Evolutionary conservation across 2,888 invertebrate species (phyloP), one percentile per base, ranked within the genome.

Genomic region (Leptopilina syphax): DNA sequence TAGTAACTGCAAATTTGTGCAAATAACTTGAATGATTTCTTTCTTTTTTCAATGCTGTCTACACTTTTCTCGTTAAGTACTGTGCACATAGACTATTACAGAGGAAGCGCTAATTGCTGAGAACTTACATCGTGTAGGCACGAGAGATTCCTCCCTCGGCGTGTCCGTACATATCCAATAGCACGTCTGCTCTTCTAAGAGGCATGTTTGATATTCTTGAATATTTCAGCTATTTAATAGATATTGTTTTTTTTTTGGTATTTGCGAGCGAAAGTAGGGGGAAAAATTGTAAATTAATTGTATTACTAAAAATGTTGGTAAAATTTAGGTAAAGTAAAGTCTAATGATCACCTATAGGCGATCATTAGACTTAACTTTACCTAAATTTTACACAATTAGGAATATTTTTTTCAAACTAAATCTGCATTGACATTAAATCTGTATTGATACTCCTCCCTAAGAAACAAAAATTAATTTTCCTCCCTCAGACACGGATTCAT

Each of bases 121-220:
- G 63, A 65, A 88, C 89, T 89, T 83, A 88, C 89, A 86, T 80
- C 84, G 83, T 79, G 84, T 89, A 89, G 79, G 89, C 87, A 76
- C 80, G 85, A 57, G 87, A 82, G 81, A 89, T 85, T 65, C 89
- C 88, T 77, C 83, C 85, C n/a, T 84, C 79, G 50, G 81, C 83
- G 70, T 87, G 84, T 27, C 86, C 88, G 76, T 87, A 88, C 87
- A 89, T 89, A 77, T 89, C 89, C 82, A 89, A 81, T 77, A 89
- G 79, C 54, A 88, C 80, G 66, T 89, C 86, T 18, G 88, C 85
- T 81, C 87, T 85, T 44, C 86, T 83, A 41, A 84, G 78, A 27
- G 88, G 86, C 89, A 89, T 89, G 77, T 80, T 68, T 63, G 77
- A 79, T 78, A 78, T 78, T 65, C 82, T 83, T 60, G 57, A 63